Percentiles rank a stretch among this genome's conserved stretches.
phyloP scores from a whole-genome alignment of 1,140 invertebrate species.

The Trichonephila clavata region DNA sequence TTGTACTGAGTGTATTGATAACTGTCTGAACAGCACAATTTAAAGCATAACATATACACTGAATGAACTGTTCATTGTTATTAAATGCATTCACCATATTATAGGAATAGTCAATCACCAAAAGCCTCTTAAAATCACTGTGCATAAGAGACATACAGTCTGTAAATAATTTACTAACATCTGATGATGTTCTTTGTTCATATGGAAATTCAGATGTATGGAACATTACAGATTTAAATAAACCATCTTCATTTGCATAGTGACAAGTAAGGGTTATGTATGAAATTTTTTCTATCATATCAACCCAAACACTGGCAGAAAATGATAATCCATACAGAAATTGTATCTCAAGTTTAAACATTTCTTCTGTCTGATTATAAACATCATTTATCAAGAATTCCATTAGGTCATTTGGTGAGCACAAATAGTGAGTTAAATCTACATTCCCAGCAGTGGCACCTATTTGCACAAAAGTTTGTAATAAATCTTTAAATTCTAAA shows the following conservation, averaged over 20 bases:
- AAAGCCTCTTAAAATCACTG: constrained; percentile 54
- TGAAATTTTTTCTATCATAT: constrained; percentile 53
- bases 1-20: constrained; percentile 54
- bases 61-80: constrained; percentile 68
- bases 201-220: constrained; percentile 72
- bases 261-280: constrained; percentile 69
- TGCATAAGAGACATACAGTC: constrained; percentile 64
- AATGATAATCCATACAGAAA: constrained; percentile 68
- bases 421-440: constrained; percentile 55
- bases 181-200: constrained; percentile 29
- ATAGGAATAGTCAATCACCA: constrained; percentile 70
- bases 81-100: constrained; percentile 75
- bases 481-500: constrained; percentile 66
- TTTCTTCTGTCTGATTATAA: constrained; percentile 56
- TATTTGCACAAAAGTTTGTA: constrained; percentile 70
- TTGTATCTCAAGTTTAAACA: constrained; percentile 69
- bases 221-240: constrained; percentile 66
- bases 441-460: constrained; percentile 65
- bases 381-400: constrained; percentile 61
- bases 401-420: constrained; percentile 35
- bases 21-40: constrained; percentile 72
- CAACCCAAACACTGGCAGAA: constrained; percentile 69
- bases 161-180: constrained; percentile 56
- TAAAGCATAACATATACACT: constrained; percentile 71
- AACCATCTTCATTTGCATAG: constrained; percentile 65